Percentiles rank a stretch among this genome's conserved stretches.
Conservation (phyloP, 53 echinoderm and acorn worm species). For the Apostichopus leukothele region DNA sequence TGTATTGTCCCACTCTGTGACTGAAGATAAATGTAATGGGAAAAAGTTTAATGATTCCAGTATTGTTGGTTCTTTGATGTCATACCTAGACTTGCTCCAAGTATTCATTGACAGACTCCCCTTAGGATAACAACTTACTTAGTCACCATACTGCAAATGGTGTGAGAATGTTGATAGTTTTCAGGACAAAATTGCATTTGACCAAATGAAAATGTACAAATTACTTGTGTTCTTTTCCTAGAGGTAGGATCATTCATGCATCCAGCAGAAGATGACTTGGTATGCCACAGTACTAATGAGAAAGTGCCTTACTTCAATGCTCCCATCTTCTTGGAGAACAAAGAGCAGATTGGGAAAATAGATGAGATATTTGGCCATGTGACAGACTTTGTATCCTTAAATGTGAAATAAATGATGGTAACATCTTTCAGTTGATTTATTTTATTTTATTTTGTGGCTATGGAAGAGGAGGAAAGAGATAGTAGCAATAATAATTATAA, state of each 20-base stretch:
- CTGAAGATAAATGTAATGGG: no score
- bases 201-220: no score
- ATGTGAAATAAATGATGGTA: not conserved
- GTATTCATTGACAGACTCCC: no score
- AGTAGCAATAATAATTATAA: not conserved
- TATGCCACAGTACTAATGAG: constrained; percentile 74
- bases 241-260: constrained; percentile 82
- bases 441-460: not conserved
- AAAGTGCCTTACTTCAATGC: constrained; percentile 99
- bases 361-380: constrained; percentile 99
- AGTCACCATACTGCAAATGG: no score
- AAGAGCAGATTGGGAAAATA: constrained; percentile 96
- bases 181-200: no score
- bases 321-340: constrained; percentile 90
- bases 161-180: no score
- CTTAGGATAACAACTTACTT: no score
- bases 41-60: no score
- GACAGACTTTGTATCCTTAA: constrained; percentile 94
- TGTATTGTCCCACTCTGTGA: no score
- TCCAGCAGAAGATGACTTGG: constrained; percentile 91
- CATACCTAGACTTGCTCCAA: no score
- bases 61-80: no score
- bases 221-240: constrained; percentile 40
- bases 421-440: no score
- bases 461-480: not conserved